These are phyloP conservation scores for Oreortyx pictus DNA, from an alignment of 2,797 vertebrate genomes.

Conservation along the genomic window DNA sequence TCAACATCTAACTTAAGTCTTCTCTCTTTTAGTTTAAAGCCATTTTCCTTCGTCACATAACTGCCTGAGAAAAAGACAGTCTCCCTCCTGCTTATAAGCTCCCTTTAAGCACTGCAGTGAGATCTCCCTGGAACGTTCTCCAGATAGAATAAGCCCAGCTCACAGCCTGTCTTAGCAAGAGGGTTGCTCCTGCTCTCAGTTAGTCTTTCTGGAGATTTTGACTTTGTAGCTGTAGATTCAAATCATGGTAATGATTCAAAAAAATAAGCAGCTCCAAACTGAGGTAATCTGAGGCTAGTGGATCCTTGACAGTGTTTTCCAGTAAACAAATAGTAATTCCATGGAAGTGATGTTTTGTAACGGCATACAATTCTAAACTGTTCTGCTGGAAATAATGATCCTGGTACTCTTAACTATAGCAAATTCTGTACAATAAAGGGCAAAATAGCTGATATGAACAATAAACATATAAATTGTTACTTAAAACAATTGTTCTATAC, in stretches of 20 bases:
- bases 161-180: background rate
- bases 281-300: background rate
- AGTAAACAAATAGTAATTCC: background rate
- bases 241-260: background rate
- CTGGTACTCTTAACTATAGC: background rate
- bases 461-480: background rate
- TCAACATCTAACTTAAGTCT: background rate
- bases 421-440: background rate
- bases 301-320: rapidly evolving
- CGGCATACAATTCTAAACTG: background rate
- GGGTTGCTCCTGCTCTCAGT: background rate
- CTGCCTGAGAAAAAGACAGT: background rate
- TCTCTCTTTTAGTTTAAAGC: background rate
- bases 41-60: background rate
- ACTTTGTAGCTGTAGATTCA: background rate
- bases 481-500: background rate
- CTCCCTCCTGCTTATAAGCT: background rate
- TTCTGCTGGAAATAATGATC: background rate
- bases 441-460: background rate
- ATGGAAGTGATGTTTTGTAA: background rate
- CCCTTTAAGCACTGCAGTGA: background rate
- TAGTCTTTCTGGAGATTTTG: background rate
- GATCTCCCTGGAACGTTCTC: background rate
- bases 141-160: background rate
- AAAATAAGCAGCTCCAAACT: background rate